Base-by-base conservation (phyloP, 2,113 vertebrate genomes). In the Brachyhypopomus gauderio region DNA sequence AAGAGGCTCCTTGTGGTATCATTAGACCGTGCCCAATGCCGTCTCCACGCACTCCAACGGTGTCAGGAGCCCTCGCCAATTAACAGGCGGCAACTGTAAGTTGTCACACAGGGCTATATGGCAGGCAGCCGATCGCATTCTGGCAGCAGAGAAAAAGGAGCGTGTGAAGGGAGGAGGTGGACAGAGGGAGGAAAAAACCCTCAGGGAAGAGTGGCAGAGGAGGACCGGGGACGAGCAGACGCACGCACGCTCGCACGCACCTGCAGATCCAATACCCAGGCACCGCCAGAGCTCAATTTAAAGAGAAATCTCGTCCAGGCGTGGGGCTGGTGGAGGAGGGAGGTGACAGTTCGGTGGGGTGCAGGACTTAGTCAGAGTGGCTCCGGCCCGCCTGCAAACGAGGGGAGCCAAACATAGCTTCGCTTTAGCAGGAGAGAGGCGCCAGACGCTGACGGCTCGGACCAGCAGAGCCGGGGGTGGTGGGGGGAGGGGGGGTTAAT, bases 181-280 rank as follows among this genome's bases (percentile, higher is more conserved):
- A 77, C 80, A 71, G 66, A 72, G 22, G 12, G 45, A 52, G 60
- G 69, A 56, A 62, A 23, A 82, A 77, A 34, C 56, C 73, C 64
- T 48, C 7, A 8, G 80, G 66, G 66, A 72, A 36, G 56, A 55
- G 22, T 34, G 64, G 63, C n/a, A 48, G 73, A 75, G 75, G 19
- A 64, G 38, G 72, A 34, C 74, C 48, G 11, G 66, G 9, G 38
- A 59, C n/a, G 22, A 38, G 52, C 38, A 72, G 12, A 20, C 45
- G 19, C 69, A 64, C 73, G 75, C 27, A 19, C 36, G 62, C 64
- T 59, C 25, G 25, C 41, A 17, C 67, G 79, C 63, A 69, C 27
- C 48, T 69, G 64, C 34, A 69, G 64, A 69, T 69, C 34, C 36
- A 11, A 34, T 34, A 70, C 56, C 38, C 11, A 4, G 60, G 66